Evolutionary conservation across 2,888 invertebrate species (phyloP).

Genomic region (Sminthurides aquaticus): DNA sequence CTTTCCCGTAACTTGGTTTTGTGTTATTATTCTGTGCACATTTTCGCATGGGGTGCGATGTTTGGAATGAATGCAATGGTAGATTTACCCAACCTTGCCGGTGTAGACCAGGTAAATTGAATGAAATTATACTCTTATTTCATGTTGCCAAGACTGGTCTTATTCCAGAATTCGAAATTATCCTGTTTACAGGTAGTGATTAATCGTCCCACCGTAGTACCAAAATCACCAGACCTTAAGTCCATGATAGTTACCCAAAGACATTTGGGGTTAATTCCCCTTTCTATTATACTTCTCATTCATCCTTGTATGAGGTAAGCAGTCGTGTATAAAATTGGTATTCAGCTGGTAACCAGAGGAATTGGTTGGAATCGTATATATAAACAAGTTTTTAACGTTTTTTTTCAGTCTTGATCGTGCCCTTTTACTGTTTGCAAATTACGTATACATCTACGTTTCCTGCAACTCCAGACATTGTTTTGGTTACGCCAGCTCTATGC

Average conservation of each 20-base stretch:
- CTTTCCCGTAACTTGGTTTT: background rate
- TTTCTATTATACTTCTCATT: slow-evolving; percentile 24
- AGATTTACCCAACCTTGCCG: slow-evolving; percentile 35
- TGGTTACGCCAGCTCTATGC: slow-evolving; percentile 30
- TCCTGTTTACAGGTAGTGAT: slow-evolving; percentile 34
- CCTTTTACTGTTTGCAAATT: slow-evolving; percentile 6
- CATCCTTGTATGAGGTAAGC: slow-evolving; percentile 35
- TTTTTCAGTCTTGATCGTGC: slow-evolving; percentile 30
- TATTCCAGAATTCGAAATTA: slow-evolving; percentile 8
- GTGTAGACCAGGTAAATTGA: slow-evolving; percentile 34
- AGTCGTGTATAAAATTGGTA: too few species aligned
- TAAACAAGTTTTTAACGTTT: slow-evolving; percentile 2
- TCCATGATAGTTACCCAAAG: slow-evolving; percentile 26
- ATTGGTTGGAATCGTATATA: too few species aligned
- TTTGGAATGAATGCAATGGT: slow-evolving; percentile 35
- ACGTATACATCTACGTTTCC: slow-evolving; percentile 19
- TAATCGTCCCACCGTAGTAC: slow-evolving; percentile 23
- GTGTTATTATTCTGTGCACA: slow-evolving; percentile 15
- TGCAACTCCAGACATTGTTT: slow-evolving; percentile 30
- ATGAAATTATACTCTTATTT: background rate
- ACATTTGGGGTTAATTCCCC: slow-evolving; percentile 35
- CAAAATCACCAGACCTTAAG: slow-evolving; percentile 33
- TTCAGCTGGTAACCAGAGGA: too few species aligned
- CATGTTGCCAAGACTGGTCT: background rate
- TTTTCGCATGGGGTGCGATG: slow-evolving; percentile 25